These are phyloP conservation scores for Epinotia bilunana DNA, from an alignment of 2,888 invertebrate species.

Conservation along the genomic window DNA sequence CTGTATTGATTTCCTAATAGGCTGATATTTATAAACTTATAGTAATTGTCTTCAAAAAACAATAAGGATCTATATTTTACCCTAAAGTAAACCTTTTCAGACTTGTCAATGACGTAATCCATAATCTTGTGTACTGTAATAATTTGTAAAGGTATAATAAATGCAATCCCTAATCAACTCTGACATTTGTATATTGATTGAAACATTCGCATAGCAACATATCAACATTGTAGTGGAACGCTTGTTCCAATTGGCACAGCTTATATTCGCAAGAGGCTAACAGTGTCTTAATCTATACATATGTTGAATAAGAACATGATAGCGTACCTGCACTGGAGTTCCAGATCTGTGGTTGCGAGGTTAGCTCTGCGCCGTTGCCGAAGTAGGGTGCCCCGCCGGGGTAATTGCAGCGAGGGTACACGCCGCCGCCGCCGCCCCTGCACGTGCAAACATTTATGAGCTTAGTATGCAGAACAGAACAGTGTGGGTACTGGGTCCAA, in stretches of 20 bases:
- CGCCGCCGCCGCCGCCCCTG: constrained; percentile 55
- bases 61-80: not conserved
- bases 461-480: constrained; percentile 1
- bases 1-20: no score
- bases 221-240: not conserved
- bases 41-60: no score
- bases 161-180: not conserved
- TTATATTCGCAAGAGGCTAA: constrained; percentile 17
- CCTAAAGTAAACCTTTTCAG: not conserved
- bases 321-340: constrained; percentile 63
- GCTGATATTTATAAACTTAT: no score
- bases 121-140: no score
- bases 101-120: not conserved
- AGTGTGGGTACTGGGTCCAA: not conserved
- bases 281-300: not conserved
- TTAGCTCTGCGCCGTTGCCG: constrained; percentile 57
- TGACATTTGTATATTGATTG: not conserved
- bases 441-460: constrained; percentile 26
- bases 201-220: constrained; percentile 20
- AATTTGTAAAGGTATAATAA: not conserved
- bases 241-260: constrained; percentile 12
- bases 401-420: constrained; percentile 70
- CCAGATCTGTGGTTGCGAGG: constrained; percentile 70
- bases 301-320: not conserved
- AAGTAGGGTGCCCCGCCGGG: constrained; percentile 70